Base-by-base conservation (phyloP, 2,888 invertebrate species). In the Panopea generosa region DNA sequence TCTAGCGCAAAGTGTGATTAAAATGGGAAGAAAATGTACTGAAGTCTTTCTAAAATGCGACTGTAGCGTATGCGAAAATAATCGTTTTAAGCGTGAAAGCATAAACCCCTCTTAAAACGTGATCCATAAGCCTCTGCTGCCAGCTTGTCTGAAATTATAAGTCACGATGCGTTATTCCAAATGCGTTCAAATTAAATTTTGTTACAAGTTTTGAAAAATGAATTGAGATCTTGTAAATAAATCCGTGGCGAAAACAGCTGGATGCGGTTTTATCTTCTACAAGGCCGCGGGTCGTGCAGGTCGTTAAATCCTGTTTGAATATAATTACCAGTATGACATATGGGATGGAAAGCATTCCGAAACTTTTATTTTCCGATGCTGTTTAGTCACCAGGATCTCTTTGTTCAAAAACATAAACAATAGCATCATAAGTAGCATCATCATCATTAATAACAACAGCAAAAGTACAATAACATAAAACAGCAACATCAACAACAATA, bases 151-250 rank as follows among this genome's bases (percentile, higher is more conserved):
- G 59, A 22, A 20, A 68, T 68, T 60, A 60, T 40, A 43, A 26
- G 60, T 33, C 27, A 27, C 14, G 59, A 53, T 53, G 68, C 59
- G 53, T 60, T 53, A 20, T 22, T 60, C 60, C 60, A 52, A 67
- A 68, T 59, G 68, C 33, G 33, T 7, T 33, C 33, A 33, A 33
- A 33, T 74, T 74, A 74, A 68, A 74, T 65, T 63, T 74, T 74
- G 74, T 47, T 74, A 74, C 74, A 74, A 63, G 27, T 50, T 60
- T 69, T 69, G 53, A 59, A 68, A 38, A 61, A 49, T 27, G n/a
- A 45, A 62, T 56, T 45, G 49, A 49, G 56, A 33, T 50, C 38
- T 52, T 57, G 69, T 56, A 74, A 74, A 74, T 63, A 74, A 69
- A 67, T 69, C 29, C 18, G 52, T 57, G 52, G 56, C 53, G 53